Percentiles rank a stretch among this genome's conserved stretches.
These are phyloP conservation scores for Trichosurus vulpecula DNA, from an alignment of 2,797 vertebrate genomes.

Conservation along the genomic window DNA sequence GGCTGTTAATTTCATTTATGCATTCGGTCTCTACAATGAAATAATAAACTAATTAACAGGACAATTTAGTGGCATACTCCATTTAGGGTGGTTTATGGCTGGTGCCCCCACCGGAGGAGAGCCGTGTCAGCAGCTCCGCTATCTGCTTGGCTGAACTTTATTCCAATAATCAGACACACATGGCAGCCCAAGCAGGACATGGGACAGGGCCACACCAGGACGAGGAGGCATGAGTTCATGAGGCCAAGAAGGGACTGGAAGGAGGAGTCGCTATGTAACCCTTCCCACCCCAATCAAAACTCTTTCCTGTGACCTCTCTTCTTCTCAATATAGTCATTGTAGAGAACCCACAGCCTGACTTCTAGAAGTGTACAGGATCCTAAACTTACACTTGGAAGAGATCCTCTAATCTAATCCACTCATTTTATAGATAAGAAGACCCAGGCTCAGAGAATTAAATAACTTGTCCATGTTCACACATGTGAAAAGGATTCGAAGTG, in stretches of 20 bases:
- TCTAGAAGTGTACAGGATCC: background rate
- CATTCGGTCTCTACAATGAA: conserved; percentile 78
- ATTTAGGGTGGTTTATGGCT: conserved; percentile 59
- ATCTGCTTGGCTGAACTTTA: conserved; percentile 76
- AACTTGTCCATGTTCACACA: background rate
- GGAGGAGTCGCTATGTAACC: background rate
- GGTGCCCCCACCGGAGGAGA: conserved; percentile 63
- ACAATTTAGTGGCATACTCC: conserved; percentile 76
- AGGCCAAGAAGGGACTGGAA: conserved; percentile 56
- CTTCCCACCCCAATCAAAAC: background rate
- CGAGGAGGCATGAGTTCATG: conserved; percentile 72
- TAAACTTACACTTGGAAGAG: background rate
- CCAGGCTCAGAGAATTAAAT: background rate
- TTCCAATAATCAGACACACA: conserved; percentile 72
- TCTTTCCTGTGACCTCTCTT: background rate
- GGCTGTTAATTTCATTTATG: conserved; percentile 80
- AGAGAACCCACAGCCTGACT: background rate
- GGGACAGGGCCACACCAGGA: conserved; percentile 57
- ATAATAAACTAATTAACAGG: conserved; percentile 83
- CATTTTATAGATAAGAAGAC: background rate
- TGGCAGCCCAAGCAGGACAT: conserved; percentile 49
- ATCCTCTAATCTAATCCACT: background rate
- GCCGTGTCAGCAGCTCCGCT: conserved; percentile 52
- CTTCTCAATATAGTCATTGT: background rate
- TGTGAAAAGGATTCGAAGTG: background rate